Percentiles rank a stretch among this genome's conserved stretches.
These are phyloP conservation scores for Xiphydria camelus DNA, from an alignment of 2,888 invertebrate genomes.

Conservation along the genomic window DNA sequence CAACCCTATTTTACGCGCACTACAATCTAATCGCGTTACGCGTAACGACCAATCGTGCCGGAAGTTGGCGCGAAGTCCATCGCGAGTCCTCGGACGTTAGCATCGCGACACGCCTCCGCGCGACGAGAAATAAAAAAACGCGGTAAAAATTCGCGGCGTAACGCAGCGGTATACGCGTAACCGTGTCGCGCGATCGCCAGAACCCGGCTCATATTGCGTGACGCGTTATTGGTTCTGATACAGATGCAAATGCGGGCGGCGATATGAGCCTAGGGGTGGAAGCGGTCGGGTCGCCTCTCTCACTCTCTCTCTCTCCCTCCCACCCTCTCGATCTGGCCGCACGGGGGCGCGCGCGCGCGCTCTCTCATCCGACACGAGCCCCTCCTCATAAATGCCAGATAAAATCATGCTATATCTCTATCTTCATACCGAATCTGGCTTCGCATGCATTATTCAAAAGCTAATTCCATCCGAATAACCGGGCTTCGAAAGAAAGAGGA, in stretches of 20 bases:
- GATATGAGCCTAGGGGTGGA: slow-evolving; percentile 26
- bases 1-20: no score
- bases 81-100: no score
- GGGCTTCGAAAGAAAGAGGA: slow-evolving; percentile 33
- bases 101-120: no score
- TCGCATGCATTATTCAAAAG: slow-evolving; percentile 49
- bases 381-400: slow-evolving; percentile 47
- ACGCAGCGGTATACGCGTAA: no score
- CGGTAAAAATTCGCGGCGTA: no score
- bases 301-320: slow-evolving; percentile 21
- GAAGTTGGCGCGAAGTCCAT: no score
- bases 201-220: slow-evolving; percentile 25
- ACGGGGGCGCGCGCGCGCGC: no score
- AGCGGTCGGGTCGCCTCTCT: slow-evolving; percentile 16
- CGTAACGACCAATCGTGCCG: no score
- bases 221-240: slow-evolving; percentile 37
- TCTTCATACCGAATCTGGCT: slow-evolving; percentile 31
- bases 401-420: slow-evolving; percentile 46
- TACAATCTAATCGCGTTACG: no score
- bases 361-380: slow-evolving; percentile 24
- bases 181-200: slow-evolving; percentile 23
- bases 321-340: no score
- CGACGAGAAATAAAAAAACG: no score
- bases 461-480: slow-evolving; percentile 45
- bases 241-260: slow-evolving; percentile 36